Conservation (phyloP, 1,140 invertebrate genomes). For the Caerostris extrusa region DNA sequence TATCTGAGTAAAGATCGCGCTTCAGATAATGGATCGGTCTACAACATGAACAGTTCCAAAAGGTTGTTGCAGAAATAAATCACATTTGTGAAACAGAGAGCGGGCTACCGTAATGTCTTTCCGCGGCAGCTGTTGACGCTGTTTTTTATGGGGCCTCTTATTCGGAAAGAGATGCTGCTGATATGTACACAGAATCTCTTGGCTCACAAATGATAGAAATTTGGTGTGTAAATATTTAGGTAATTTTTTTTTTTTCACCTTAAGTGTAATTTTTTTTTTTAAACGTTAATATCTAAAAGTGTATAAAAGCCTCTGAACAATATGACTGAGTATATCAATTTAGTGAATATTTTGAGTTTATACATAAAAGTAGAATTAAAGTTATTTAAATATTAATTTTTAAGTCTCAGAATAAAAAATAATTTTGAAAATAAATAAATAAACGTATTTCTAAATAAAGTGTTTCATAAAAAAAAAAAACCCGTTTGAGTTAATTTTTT, state of each 20-base stretch:
- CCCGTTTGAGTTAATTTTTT: no score
- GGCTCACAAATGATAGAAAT: neutral
- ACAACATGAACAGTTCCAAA: slow-evolving; percentile 39
- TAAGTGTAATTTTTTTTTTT: neutral
- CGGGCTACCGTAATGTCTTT: slow-evolving; percentile 42
- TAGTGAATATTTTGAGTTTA: no score
- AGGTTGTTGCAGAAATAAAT: slow-evolving; percentile 49
- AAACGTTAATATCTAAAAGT: neutral
- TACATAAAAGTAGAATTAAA: no score
- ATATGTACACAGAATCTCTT: neutral
- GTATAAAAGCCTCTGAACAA: neutral
- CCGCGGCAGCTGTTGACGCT: slow-evolving; percentile 44
- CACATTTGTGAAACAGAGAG: slow-evolving; percentile 17
- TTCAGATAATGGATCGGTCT: slow-evolving; percentile 60
- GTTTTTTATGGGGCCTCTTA: slow-evolving; percentile 8
- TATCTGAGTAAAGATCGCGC: slow-evolving; percentile 58
- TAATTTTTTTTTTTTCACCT: neutral
- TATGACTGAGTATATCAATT: neutral
- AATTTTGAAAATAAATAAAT: no score
- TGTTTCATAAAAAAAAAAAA: no score
- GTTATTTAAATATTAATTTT: no score
- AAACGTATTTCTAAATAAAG: no score
- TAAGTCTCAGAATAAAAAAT: no score
- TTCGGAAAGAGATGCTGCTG: neutral
- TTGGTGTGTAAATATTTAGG: neutral